A percentile compares a stretch with the other conserved stretches of the same genome.
Evolutionary conservation across 2,888 invertebrate genomes (phyloP).

Genomic region (Stegana nigrithorax): DNA sequence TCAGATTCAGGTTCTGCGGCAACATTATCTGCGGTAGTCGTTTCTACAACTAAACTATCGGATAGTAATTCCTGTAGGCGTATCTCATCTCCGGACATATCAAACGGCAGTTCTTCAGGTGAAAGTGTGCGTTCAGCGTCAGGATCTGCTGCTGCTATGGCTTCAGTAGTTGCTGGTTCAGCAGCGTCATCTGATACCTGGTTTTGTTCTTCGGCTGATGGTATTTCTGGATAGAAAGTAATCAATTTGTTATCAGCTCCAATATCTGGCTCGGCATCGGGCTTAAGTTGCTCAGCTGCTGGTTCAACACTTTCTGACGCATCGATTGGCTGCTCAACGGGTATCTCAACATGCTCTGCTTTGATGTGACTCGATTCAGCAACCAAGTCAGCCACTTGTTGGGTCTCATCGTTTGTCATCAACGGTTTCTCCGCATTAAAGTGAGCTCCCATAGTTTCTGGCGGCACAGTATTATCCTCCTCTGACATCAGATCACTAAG

Average conservation of each 20-base stretch:
- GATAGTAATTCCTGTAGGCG: slow-evolving; percentile 58
- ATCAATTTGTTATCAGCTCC: slow-evolving; percentile 37
- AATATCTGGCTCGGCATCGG: slow-evolving; percentile 24
- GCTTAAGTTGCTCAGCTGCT: slow-evolving; percentile 28
- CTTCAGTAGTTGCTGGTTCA: slow-evolving; percentile 11
- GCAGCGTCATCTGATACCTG: not conserved
- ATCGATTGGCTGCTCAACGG: not conserved
- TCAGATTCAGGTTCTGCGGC: slow-evolving; percentile 27
- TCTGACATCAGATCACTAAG: slow-evolving; percentile 61
- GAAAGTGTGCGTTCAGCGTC: slow-evolving; percentile 46
- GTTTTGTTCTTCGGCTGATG: slow-evolving; percentile 19
- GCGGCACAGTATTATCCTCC: slow-evolving; percentile 52
- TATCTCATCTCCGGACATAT: slow-evolving; percentile 46
- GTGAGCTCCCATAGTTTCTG: slow-evolving; percentile 36
- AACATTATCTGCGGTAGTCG: slow-evolving; percentile 46
- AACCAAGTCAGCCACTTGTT: slow-evolving; percentile 34
- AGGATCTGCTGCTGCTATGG: slow-evolving; percentile 15
- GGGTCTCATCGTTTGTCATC: not conserved
- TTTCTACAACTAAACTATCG: slow-evolving; percentile 61
- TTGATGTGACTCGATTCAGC: slow-evolving; percentile 41
- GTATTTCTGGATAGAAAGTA: slow-evolving; percentile 50
- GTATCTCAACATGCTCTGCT: too few species aligned
- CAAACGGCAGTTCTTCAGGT: slow-evolving; percentile 62
- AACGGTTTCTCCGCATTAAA: slow-evolving; percentile 31
- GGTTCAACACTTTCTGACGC: slow-evolving; percentile 18